Percentiles rank a stretch among this genome's conserved stretches.
Evolutionary conservation across 1,140 invertebrate genomes (phyloP).

Genomic region (Drosophila lowei): DNA sequence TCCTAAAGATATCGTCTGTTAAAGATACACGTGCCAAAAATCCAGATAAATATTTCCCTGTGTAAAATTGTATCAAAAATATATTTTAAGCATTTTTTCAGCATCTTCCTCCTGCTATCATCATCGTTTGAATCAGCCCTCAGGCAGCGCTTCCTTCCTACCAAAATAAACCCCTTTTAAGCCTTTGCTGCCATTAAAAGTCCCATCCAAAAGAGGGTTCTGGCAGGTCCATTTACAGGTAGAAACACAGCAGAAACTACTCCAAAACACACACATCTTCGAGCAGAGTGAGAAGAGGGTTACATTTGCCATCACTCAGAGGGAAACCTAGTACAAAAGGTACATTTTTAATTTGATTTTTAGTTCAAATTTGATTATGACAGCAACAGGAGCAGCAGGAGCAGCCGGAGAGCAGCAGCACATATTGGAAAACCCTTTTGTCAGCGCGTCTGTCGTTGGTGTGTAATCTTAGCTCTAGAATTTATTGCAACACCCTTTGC

Average conservation of each 20-base stretch:
- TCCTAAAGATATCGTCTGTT: no score
- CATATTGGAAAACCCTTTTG: conserved; percentile 21
- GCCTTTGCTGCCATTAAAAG: conserved; percentile 17
- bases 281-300: conserved; percentile 21
- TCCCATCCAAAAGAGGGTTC: conserved; percentile 10
- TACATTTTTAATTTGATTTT: conserved; percentile 70
- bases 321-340: background rate
- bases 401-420: conserved; percentile 14
- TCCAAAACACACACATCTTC: conserved; percentile 4
- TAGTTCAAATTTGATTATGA: conserved; percentile 66
- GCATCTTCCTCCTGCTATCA: no score
- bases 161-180: conserved; percentile 7
- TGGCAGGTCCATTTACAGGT: conserved; percentile 68
- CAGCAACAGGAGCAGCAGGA: conserved; percentile 5
- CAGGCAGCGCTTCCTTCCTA: background rate
- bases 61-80: no score
- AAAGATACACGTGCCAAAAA: background rate
- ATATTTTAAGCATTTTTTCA: no score
- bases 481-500: conserved; percentile 21
- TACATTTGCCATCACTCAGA: conserved; percentile 19
- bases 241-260: conserved; percentile 15
- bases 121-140: no score
- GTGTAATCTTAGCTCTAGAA: conserved; percentile 44
- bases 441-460: conserved; percentile 45
- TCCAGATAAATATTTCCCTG: no score